Evolutionary conservation across 2,113 vertebrate species (phyloP).

Genomic region (Leptodactylus fuscus): DNA sequence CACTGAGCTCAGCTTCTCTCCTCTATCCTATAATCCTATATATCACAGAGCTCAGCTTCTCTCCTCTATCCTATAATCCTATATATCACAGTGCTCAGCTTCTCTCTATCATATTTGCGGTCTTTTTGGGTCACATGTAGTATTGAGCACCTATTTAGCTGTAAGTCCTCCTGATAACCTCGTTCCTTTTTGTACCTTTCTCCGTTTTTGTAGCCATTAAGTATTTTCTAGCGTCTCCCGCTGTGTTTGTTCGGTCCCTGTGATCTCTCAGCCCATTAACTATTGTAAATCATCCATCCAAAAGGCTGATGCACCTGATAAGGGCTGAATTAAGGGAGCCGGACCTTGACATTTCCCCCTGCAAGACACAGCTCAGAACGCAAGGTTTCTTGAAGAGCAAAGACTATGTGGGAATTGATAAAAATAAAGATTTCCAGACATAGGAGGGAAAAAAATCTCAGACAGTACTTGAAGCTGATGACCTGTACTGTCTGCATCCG

Average conservation of each 20-base stretch:
- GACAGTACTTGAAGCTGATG: constrained; percentile 18
- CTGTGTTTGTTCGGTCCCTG: not conserved
- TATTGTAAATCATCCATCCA: constrained; percentile 18
- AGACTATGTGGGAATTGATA: not conserved
- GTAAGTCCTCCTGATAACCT: no score
- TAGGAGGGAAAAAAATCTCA: not conserved
- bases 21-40: no score
- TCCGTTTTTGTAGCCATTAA: not conserved
- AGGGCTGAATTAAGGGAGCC: not conserved
- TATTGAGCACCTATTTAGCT: no score
- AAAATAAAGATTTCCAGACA: constrained; percentile 30
- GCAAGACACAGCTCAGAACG: not conserved
- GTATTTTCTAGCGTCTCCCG: no score
- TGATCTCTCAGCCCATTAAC: constrained; percentile 16
- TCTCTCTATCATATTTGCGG: no score
- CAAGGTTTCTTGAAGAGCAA: not conserved
- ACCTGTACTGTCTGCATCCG: constrained; percentile 15
- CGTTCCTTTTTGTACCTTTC: not conserved
- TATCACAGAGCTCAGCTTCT: no score
- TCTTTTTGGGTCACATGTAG: not conserved
- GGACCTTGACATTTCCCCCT: not conserved
- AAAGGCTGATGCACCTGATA: not conserved
- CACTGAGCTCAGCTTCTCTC: no score
- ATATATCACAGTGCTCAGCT: no score
- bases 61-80: no score